Conservation (phyloP, 1,140 invertebrate species). For the Hyphantria cunea region DNA sequence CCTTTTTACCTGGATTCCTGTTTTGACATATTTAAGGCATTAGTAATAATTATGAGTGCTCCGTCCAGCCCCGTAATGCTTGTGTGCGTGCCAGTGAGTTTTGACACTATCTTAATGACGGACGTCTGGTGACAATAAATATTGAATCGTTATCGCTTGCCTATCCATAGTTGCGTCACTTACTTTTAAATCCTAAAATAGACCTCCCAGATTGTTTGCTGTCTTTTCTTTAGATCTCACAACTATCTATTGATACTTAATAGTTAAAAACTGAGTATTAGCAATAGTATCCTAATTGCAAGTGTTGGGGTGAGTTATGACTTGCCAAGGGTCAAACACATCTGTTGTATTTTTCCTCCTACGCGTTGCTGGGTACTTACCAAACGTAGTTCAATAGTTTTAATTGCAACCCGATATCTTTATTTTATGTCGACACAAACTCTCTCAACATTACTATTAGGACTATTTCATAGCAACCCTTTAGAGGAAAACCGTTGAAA, state of each 20-base stretch:
- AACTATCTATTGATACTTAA: neutral
- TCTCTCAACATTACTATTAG: slow-evolving; percentile 25
- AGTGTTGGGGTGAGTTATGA: slow-evolving; percentile 58
- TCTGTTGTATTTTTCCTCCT: slow-evolving; percentile 72
- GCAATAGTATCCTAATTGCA: slow-evolving; percentile 55
- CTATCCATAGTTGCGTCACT: slow-evolving; percentile 62
- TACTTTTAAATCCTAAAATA: slow-evolving; percentile 57
- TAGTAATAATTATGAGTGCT: slow-evolving; percentile 82
- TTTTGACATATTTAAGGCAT: slow-evolving; percentile 82
- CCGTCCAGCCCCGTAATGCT: slow-evolving; percentile 52
- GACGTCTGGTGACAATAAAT: slow-evolving; percentile 78
- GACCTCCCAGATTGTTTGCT: slow-evolving; percentile 64
- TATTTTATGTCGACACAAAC: slow-evolving; percentile 55
- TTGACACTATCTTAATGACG: slow-evolving; percentile 82
- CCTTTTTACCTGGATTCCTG: slow-evolving; percentile 81
- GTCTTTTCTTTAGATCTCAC: slow-evolving; percentile 10
- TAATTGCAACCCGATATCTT: slow-evolving; percentile 76
- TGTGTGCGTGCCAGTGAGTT: slow-evolving; percentile 70
- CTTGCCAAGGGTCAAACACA: slow-evolving; percentile 65
- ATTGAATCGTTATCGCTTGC: slow-evolving; percentile 73
- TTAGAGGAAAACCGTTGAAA: too few relatives aligned
- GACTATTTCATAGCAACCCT: too few relatives aligned
- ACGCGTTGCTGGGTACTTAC: slow-evolving; percentile 55
- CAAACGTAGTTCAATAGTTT: slow-evolving; percentile 63
- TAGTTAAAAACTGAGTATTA: slow-evolving; percentile 16